Conservation (phyloP, 2,797 vertebrate genomes). For the Diplodus sargus region DNA sequence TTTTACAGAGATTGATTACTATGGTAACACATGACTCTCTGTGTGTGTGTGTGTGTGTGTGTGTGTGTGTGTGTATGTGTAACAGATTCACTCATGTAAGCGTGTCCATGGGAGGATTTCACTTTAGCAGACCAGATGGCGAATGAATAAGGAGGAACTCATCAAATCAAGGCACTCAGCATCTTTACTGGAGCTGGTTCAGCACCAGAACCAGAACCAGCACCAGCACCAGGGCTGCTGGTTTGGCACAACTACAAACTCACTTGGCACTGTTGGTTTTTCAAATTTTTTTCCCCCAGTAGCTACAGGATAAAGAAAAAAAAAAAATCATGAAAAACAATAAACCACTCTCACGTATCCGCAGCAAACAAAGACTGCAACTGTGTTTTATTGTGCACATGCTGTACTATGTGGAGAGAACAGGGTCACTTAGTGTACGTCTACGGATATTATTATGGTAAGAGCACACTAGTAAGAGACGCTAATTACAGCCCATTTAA, state of each 20-base stretch:
- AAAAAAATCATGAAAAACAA: background rate
- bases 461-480: constrained; percentile 11
- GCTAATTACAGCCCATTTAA: constrained; percentile 23
- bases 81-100: constrained; percentile 18
- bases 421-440: background rate
- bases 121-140: constrained; percentile 14
- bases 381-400: too few relatives aligned
- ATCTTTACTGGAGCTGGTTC: constrained; percentile 2
- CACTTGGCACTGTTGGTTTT: background rate
- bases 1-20: constrained; percentile 6
- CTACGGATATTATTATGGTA: background rate
- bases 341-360: background rate
- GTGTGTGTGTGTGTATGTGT: background rate
- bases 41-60: too few relatives aligned
- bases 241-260: background rate
- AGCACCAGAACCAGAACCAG: background rate
- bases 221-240: background rate
- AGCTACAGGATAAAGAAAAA: background rate
- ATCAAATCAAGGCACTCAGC: constrained; percentile 5
- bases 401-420: too few relatives aligned
- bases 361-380: background rate
- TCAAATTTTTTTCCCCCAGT: background rate
- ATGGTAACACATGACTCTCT: constrained; percentile 20
- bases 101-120: constrained; percentile 8
- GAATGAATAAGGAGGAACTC: constrained; percentile 20